A percentile compares a stretch with the other conserved stretches of the same genome.
Conservation (phyloP, 2,888 invertebrate species). For the Oscheius sp. region DNA sequence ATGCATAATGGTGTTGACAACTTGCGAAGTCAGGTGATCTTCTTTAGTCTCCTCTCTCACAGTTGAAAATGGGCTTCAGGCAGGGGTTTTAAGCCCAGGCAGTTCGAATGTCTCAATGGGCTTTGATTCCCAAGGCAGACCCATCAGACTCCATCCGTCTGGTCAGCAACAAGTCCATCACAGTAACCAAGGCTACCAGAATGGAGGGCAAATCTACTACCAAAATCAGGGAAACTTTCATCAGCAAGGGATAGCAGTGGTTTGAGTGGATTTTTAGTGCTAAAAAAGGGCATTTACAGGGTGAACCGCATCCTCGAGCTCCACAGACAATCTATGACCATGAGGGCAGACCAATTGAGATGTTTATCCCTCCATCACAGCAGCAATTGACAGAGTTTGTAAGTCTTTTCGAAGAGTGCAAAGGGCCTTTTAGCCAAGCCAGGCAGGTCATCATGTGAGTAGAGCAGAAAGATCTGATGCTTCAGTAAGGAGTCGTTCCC, state of each 20-base stretch:
- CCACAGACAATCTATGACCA: not conserved
- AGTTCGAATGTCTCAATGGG: constrained; percentile 31
- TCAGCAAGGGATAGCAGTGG: not conserved
- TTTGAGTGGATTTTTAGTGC: constrained; percentile 2
- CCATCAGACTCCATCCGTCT: constrained; percentile 20
- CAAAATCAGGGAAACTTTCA: not conserved
- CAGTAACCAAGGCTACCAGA: not conserved
- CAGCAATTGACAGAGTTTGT: constrained; percentile 9
- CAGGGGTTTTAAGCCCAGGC: constrained; percentile 7
- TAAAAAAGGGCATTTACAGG: constrained; percentile 17
- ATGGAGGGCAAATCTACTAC: not conserved
- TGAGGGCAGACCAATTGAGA: not conserved
- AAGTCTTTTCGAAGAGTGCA: not conserved
- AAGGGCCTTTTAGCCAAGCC: constrained; percentile 2
- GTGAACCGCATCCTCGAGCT: constrained; percentile 19
- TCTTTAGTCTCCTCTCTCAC: not conserved
- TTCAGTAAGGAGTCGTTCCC: constrained; percentile 41
- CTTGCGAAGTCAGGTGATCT: too few relatives aligned
- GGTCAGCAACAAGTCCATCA: not conserved
- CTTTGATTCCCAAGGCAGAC: constrained; percentile 36
- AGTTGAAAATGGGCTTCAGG: not conserved
- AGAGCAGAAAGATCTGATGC: not conserved
- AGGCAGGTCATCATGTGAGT: constrained; percentile 18
- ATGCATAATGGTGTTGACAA: not conserved
- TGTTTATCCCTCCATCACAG: not conserved